Base-by-base conservation (phyloP, 2,888 invertebrate genomes). In the Cyrtodaria siliqua region DNA sequence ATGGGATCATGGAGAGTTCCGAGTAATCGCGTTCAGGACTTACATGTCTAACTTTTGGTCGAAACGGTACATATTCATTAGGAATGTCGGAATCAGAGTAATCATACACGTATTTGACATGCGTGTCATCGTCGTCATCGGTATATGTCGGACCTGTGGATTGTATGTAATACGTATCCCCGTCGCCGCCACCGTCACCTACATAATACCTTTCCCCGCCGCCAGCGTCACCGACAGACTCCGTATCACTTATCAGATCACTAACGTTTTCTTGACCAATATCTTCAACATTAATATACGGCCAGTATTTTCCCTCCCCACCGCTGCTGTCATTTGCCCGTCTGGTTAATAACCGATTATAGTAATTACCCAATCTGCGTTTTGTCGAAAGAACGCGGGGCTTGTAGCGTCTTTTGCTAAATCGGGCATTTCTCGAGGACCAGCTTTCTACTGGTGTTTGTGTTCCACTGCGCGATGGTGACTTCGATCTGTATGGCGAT, bases 1-100 rank as follows among this genome's bases (percentile, higher is more conserved):
- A 72, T 14, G 69, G 72, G 29, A 78, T 44, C 38, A 75, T 50
- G 14, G 85, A 84, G 9, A 85, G 42, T 29, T 71, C 64, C 18
- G 82, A 78, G 55, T 79, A 74, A 44, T 84, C 83, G 24, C 81
- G 77, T 27, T 81, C 79, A n/a, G 86, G 83, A 67, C 80, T 81
- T 38, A 78, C 62, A 20, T 70, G 70, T 57, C 78, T 70, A 16
- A 78, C 69, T 52, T 81, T 79, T 24, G 89, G 88, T 63, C 76
- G 74, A 62, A 85, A 89, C 47, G 89, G 88, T 24, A 89, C 86
- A 66, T 88, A 89, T 23, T 79, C 78, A n/a, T n/a, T n/a, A 16
- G 82, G 83, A 71, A 77, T 79, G 63, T 74, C 66, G 27, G 64
- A 38, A 20, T 78, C 66, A 20, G 53, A 64, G 50, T 75, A 64